Base-by-base conservation (phyloP, 2,888 invertebrate species). In the Cryptus armator region DNA sequence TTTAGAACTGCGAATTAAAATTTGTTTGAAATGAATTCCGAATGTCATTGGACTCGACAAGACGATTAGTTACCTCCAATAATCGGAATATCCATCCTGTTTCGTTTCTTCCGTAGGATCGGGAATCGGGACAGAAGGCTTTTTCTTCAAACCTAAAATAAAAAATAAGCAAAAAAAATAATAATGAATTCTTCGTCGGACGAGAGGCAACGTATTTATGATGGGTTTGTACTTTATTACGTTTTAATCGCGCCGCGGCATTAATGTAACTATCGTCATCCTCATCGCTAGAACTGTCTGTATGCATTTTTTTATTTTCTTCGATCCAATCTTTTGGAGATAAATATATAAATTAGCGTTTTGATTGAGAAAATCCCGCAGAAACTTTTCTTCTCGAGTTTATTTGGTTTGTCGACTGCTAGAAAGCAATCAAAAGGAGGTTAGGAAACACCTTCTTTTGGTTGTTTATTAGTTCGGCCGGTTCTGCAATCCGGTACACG, bases 231-330 rank as follows among this genome's bases (percentile, higher is more conserved):
- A 56, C 3, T 48, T 56, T 24, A 67, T 44, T 53, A 87, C 87
- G 77, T 86, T 78, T 86, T 9, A 87, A 70, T 53, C 84, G 83
- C n/a, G 84, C 66, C 5, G 82, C 87, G 7, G 87, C 19, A 48
- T 72, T 78, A n/a, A 86, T 44, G 59, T 87, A 87, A 82, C 80
- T 66, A 71, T 87, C 83, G n/a, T 84, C 84, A n/a, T 24, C 56
- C 19, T 87, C 85, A 44, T 86, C 86, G 59, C 77, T 83, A 7
- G 85, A 83, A 70, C 64, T 79, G 3, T 71, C 81, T 6, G 75
- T 71, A 51, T 12, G 44, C 80, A 80, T 83, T 51, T 79, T 68
- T 9, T 59, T 53, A 9, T 72, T 59, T 71, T 46, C 43, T 71
- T 56, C 37, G 14, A 1, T 16, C 7, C 14, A 43, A 16, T 43